Evolutionary conservation across 2,797 vertebrate genomes (phyloP), one percentile per base, ranked within the genome.

Genomic region (Thamnophis elegans): DNA sequence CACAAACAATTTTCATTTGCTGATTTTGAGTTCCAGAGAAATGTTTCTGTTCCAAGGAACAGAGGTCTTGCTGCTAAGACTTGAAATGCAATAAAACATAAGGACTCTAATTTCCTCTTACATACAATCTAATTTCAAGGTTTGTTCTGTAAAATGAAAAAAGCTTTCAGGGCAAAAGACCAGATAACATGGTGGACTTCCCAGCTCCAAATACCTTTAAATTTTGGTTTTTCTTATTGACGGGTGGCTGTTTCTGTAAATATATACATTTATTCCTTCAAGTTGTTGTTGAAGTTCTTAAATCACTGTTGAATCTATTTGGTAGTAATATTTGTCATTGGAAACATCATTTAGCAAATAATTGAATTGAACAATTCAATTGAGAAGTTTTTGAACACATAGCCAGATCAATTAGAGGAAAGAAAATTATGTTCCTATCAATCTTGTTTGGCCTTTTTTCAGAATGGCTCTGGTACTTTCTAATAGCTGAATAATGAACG

Each of bases 1-100:
- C 96, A 95, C 94, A 94, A 91, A 8, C 0, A 0, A 32, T 94
- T 96, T 96, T 96, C 92, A 0, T 90, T 95, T 94, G 87, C 68
- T 93, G 91, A 91, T 95, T 91, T 88, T 56, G 89, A 93, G 73
- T 88, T 78, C 89, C 78, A 85, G 85, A 68, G 32, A 10, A 89
- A 53, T 4, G 1, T 60, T 93, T 87, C 54, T 20, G 86, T n/a
- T 93, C 0, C 13, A 93, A 94, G 89, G 54, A 47, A 91, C 90
- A 92, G 54, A 1, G 94, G 78, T 82, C 42, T 47, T 25, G 42
- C 78, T 58, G 12, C 56, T 12, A 1, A 92, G 73, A 0, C 47
- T 82, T 88, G 88, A n/a, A 18, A 59, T 0, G 0, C 32, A 68
- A 26, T 47, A 51, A 92, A 53, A 56, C 4, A 47, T 91, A 82